Percentiles rank a stretch among this genome's conserved stretches.
phyloP scores from a whole-genome alignment of 2,888 invertebrate genomes.

The Parnassius apollo region DNA sequence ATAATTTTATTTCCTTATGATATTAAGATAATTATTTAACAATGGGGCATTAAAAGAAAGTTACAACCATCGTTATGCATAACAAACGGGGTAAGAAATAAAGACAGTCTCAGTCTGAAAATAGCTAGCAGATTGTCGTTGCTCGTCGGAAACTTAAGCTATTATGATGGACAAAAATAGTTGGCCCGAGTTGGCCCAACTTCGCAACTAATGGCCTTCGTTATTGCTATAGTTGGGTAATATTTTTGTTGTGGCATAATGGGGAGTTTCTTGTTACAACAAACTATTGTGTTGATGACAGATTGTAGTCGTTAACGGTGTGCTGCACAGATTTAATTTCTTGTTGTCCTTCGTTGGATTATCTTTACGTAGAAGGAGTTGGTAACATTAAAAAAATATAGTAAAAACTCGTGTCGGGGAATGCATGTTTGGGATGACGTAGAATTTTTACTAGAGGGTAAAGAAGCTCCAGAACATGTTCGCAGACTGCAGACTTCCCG shows the following conservation, averaged over 20 bases:
- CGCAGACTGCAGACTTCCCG: no score
- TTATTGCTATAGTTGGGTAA: slow-evolving; percentile 77
- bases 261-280: slow-evolving; percentile 58
- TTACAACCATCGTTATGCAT: slow-evolving; percentile 27
- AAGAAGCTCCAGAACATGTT: no score
- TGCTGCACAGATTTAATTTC: slow-evolving; percentile 23
- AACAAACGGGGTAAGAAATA: slow-evolving; percentile 42
- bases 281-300: slow-evolving; percentile 58
- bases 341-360: background rate
- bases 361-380: no score
- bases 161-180: slow-evolving; percentile 78
- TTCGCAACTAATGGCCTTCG: slow-evolving; percentile 66
- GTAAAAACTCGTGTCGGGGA: no score
- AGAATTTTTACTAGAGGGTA: no score
- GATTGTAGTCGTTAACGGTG: slow-evolving; percentile 44
- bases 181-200: slow-evolving; percentile 59
- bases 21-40: slow-evolving; percentile 19
- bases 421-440: no score
- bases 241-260: slow-evolving; percentile 70
- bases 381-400: no score
- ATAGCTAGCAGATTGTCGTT: slow-evolving; percentile 57
- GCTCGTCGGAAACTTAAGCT: slow-evolving; percentile 62
- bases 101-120: slow-evolving; percentile 50
- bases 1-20: slow-evolving; percentile 19
- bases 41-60: slow-evolving; percentile 26